Conservation (phyloP, 92 coral and sea anemone species). For the Epizoanthus stellaris region DNA sequence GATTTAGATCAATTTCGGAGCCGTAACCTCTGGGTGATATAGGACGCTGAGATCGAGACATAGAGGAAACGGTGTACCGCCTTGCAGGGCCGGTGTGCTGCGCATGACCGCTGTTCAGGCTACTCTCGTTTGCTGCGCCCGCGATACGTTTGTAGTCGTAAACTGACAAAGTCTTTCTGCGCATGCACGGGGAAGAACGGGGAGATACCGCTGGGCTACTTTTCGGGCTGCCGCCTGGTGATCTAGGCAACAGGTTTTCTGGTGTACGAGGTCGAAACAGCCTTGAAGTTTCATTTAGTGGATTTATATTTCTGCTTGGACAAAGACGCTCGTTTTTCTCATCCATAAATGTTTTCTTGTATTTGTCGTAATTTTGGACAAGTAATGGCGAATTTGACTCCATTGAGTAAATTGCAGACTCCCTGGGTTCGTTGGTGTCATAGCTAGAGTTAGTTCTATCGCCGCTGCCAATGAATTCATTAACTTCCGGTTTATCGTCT, state of each 20-base stretch:
- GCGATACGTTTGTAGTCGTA: not conserved
- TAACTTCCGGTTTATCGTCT: not conserved
- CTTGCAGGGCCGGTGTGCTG: not conserved
- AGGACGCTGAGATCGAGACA: not conserved
- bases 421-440: not conserved
- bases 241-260: not conserved
- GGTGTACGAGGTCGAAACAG: not conserved
- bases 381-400: not conserved
- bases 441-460: not conserved
- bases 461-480: not conserved
- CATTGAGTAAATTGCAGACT: not conserved
- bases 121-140: not conserved
- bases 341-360: not conserved
- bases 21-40: not conserved
- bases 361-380: not conserved
- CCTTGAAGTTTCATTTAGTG: not conserved
- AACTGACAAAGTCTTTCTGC: constrained; percentile 26
- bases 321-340: not conserved
- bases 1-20: not conserved
- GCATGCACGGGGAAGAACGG: not conserved
- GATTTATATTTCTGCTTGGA: not conserved
- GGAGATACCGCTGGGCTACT: constrained; percentile 11
- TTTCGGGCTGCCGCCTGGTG: not conserved
- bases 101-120: not conserved
- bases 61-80: constrained; percentile 15